These are phyloP conservation scores for Tiliacea citrago DNA, from an alignment of 2,888 invertebrate genomes.

Conservation along the genomic window DNA sequence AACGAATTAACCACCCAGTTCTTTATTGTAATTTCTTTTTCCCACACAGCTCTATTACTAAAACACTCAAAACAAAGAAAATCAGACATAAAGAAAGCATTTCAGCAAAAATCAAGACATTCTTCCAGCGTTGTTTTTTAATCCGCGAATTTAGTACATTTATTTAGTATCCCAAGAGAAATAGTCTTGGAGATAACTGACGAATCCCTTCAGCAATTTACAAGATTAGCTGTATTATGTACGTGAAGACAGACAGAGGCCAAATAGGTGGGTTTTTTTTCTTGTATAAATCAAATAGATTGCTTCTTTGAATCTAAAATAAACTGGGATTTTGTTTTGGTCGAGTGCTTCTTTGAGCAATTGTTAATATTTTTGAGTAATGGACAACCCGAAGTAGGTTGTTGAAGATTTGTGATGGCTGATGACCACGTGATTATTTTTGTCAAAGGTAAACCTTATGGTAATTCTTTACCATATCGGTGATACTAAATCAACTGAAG, in stretches of 20 bases:
- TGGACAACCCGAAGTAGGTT: not conserved
- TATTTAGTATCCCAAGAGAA: slow-evolving; percentile 65
- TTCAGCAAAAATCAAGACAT: slow-evolving; percentile 61
- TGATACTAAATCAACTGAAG: not conserved
- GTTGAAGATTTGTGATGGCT: not conserved
- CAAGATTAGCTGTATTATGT: slow-evolving; percentile 66
- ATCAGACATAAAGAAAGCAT: slow-evolving; percentile 33
- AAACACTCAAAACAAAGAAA: slow-evolving; percentile 32
- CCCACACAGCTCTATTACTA: not conserved
- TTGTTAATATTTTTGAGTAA: slow-evolving; percentile 6
- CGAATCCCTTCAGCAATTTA: slow-evolving; percentile 65
- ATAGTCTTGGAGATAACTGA: slow-evolving; percentile 62
- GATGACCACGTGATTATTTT: not conserved
- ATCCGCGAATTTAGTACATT: slow-evolving; percentile 65
- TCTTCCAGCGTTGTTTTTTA: slow-evolving; percentile 56
- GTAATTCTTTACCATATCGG: not conserved
- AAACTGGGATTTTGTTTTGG: slow-evolving; percentile 49
- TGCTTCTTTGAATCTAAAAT: slow-evolving; percentile 61
- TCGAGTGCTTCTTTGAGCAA: slow-evolving; percentile 11
- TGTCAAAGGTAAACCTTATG: too few relatives aligned
- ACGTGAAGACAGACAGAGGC: slow-evolving; percentile 62
- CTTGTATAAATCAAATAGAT: slow-evolving; percentile 64
- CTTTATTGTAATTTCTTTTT: not conserved
- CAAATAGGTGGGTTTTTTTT: slow-evolving; percentile 58
- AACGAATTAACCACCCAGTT: not conserved